phyloP scores from a whole-genome alignment of 1,140 invertebrate genomes.

The Calliphora vicina region DNA sequence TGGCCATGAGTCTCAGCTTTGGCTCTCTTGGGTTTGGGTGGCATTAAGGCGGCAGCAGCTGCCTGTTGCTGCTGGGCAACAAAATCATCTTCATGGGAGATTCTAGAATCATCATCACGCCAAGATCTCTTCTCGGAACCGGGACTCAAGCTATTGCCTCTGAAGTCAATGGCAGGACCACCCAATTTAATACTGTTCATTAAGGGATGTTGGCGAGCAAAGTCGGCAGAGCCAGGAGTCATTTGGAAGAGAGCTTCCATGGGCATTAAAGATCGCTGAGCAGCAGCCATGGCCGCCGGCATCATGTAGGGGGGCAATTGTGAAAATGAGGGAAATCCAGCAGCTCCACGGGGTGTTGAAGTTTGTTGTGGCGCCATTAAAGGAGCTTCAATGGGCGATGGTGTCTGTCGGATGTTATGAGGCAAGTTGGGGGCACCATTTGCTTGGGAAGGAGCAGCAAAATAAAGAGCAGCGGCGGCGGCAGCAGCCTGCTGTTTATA shows the following conservation, averaged over 20 bases:
- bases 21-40: conserved; percentile 49
- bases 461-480: conserved; percentile 45
- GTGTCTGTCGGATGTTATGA: conserved; percentile 60
- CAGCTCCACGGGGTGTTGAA: conserved; percentile 40
- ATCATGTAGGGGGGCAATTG: conserved; percentile 54
- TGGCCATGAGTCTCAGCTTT: conserved; percentile 60
- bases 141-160: conserved; percentile 70
- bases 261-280: conserved; percentile 62
- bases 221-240: conserved; percentile 66
- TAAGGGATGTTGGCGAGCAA: conserved; percentile 66
- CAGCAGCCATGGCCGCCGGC: conserved; percentile 43
- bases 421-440: conserved; percentile 41
- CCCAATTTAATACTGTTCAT: conserved; percentile 65
- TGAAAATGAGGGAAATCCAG: conserved; percentile 49
- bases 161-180: conserved; percentile 43
- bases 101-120: conserved; percentile 68
- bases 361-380: conserved; percentile 42
- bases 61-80: neutral
- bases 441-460: conserved; percentile 41
- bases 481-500: conserved; percentile 47
- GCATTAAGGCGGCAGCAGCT: conserved; percentile 42
- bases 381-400: conserved; percentile 65
- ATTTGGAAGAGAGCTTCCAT: conserved; percentile 73
- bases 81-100: conserved; percentile 66
- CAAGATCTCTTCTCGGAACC: conserved; percentile 70